Evolutionary conservation across 2,797 vertebrate genomes (phyloP), one percentile per base, ranked within the genome.

Genomic region (Phoxinus dragarum): DNA sequence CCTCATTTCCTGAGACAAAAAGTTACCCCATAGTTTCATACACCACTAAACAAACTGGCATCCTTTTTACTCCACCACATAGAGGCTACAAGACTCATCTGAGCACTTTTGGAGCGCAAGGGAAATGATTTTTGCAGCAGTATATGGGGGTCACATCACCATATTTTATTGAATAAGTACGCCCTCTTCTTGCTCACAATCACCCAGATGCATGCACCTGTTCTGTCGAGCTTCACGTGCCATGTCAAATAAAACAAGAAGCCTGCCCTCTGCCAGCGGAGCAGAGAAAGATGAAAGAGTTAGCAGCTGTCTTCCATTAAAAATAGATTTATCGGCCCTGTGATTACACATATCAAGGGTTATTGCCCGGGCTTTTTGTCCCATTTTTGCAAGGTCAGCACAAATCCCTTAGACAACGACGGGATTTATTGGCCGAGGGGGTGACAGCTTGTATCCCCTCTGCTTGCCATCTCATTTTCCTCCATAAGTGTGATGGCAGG

Each of bases 221-320:
- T 75, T 77, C 82, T 31, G 44, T 82, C 31, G 16, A 83, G 71
- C 72, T 2, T 52, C 80, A 81, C 21, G 34, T 71, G 52, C 12
- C 17, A 21, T 69, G 73, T 84, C 82, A 84, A 84, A 77, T 77
- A 76, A 85, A 85, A 85, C 77, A 59, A 59, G 77, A 44, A 38
- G 27, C 64, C 80, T 59, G 38, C 75, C 64, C 71, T 82, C 64
- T 76, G 49, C 66, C 80, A 75, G n/a, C n/a, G 8, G 67, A 61
- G 56, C 80, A 49, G 42, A 77, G 74, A 79, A 49, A 71, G 38
- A 80, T 80, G 84, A 79, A 79, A 86, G 67, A 72, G 52, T 82
- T 84, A 91, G 84, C 92, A 94, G 90, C 91, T 93, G 93, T 90
- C 93, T 93, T 92, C 93, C 91, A 93, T 94, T 93, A 94, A 92